phyloP scores from a whole-genome alignment of 2,113 vertebrate genomes.

The Numenius arquata region DNA sequence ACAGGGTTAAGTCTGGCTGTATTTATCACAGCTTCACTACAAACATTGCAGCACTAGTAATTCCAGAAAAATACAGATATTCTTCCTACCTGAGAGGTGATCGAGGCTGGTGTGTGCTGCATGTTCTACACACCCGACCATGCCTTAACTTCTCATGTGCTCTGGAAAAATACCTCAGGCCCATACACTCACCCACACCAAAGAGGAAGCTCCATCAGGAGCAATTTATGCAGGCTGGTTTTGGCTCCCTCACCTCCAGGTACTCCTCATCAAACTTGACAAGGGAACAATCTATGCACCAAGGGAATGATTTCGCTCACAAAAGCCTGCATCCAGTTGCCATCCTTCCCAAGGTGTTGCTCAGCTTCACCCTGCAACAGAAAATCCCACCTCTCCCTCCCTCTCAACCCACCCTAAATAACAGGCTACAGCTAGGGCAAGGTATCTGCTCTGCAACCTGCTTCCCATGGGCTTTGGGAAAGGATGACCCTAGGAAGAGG shows the following conservation, averaged over 20 bases:
- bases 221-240: background rate
- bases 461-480: fast-evolving
- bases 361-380: background rate
- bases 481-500: background rate
- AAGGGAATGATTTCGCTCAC: background rate
- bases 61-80: background rate
- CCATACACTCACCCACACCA: background rate
- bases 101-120: fast-evolving
- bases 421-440: background rate
- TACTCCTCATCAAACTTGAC: background rate
- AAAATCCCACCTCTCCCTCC: background rate
- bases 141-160: fast-evolving
- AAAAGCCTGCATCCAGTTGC: background rate
- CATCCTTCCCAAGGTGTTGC: background rate
- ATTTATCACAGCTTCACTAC: background rate
- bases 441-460: background rate
- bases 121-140: fast-evolving
- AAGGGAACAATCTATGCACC: background rate
- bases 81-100: background rate
- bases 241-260: background rate
- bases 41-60: background rate
- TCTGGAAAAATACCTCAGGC: background rate
- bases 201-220: background rate
- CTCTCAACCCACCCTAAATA: background rate
- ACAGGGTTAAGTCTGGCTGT: background rate